phyloP scores from a whole-genome alignment of 2,113 vertebrate genomes.

The Martes martes region DNA sequence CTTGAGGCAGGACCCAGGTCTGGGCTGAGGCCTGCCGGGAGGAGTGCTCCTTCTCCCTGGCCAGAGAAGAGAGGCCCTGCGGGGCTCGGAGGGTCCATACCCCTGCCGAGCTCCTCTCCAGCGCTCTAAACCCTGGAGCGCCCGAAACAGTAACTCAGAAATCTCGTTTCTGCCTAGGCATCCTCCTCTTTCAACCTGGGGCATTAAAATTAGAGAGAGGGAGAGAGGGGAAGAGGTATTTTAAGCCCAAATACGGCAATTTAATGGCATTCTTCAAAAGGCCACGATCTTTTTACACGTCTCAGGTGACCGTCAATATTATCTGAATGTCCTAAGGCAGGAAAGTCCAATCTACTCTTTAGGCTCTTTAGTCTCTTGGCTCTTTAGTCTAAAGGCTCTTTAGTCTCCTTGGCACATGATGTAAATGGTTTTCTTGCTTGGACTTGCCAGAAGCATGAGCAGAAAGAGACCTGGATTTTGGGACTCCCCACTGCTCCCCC shows the following conservation, averaged over 20 bases:
- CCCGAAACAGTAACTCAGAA: background rate
- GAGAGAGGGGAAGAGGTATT: background rate
- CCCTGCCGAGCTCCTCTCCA: background rate
- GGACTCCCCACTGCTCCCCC: background rate
- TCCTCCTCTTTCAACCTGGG: background rate
- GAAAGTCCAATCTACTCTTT: background rate
- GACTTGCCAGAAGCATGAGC: background rate
- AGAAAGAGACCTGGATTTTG: background rate
- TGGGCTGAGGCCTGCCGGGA: background rate
- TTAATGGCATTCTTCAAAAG: background rate
- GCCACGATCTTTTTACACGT: background rate
- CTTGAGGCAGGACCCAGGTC: background rate
- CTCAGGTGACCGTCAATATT: background rate
- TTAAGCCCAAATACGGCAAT: background rate
- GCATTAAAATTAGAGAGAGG: background rate
- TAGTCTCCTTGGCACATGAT: background rate
- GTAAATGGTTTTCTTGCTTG: background rate
- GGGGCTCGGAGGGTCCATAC: background rate
- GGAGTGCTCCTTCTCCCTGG: background rate
- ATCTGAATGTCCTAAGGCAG: too few relatives aligned
- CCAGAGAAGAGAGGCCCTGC: background rate
- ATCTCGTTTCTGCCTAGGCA: background rate
- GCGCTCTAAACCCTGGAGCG: accelerated
- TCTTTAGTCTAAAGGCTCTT: too few relatives aligned
- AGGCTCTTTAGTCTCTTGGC: background rate